phyloP scores from a whole-genome alignment of 2,113 vertebrate genomes.

The Dryoscopus gambensis region DNA sequence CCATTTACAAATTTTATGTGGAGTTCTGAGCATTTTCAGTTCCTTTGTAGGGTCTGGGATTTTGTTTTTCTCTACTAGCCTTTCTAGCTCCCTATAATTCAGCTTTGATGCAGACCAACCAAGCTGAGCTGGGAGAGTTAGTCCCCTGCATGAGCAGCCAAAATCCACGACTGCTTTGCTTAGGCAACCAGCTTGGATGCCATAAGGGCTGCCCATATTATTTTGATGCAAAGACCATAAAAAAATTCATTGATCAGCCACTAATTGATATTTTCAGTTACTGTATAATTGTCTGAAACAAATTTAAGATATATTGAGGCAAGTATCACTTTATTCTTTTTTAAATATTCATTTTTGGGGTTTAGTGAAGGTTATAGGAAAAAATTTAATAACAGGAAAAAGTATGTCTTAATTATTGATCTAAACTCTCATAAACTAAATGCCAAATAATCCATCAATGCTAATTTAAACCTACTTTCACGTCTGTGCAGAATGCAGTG shows the following conservation, averaged over 20 bases:
- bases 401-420: constrained; percentile 32
- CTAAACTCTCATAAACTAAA: constrained; percentile 18
- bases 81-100: neutral
- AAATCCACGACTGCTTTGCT: neutral
- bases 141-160: too few species aligned
- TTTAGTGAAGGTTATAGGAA: neutral
- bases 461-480: constrained; percentile 48
- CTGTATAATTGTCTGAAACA: neutral
- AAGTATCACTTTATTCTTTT: neutral
- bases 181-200: neutral
- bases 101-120: neutral
- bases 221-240: neutral
- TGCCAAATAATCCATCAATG: constrained; percentile 36
- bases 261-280: neutral
- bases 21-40: neutral
- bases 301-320: neutral
- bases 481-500: neutral
- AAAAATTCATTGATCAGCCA: neutral
- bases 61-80: neutral
- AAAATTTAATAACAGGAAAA: neutral
- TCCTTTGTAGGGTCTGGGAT: neutral
- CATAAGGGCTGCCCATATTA: neutral
- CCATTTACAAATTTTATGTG: neutral
- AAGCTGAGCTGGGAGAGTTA: neutral
- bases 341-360: neutral